phyloP scores from a whole-genome alignment of 92 coral and sea anemone genomes.

The Micromussa lordhowensis region DNA sequence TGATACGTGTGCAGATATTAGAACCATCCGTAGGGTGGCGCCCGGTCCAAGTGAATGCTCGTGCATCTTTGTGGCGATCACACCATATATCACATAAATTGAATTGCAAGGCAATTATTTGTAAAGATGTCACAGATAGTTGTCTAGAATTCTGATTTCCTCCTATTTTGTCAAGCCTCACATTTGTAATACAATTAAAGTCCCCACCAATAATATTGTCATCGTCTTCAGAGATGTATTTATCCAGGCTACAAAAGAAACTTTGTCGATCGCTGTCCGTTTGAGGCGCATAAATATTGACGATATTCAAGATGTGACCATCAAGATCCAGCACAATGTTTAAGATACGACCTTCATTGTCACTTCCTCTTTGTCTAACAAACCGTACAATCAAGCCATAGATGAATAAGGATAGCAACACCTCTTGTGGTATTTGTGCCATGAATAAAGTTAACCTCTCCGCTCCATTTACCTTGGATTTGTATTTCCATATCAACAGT shows the following conservation, averaged over 20 bases:
- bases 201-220: neutral
- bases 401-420: conserved; percentile 45
- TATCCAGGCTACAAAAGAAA: neutral
- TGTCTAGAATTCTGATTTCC: neutral
- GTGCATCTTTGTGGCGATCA: neutral
- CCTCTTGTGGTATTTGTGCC: conserved; percentile 38
- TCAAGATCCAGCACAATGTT: neutral
- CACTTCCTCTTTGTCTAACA: neutral
- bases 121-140: too few relatives aligned
- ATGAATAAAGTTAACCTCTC: conserved; percentile 10
- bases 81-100: conserved; percentile 36
- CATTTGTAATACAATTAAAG: neutral
- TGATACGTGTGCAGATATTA: neutral
- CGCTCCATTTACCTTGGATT: conserved; percentile 46
- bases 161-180: neutral
- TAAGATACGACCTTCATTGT: conserved; percentile 17
- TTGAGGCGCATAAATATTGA: neutral
- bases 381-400: conserved; percentile 20
- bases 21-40: neutral
- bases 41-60: conserved; percentile 34
- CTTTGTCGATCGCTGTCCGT: neutral
- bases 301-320: neutral
- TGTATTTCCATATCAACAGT: neutral
- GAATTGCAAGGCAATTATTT: neutral
- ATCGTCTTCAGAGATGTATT: neutral